Base-by-base conservation (phyloP, 2,888 invertebrate species). In the Leistus spinibarbis region DNA sequence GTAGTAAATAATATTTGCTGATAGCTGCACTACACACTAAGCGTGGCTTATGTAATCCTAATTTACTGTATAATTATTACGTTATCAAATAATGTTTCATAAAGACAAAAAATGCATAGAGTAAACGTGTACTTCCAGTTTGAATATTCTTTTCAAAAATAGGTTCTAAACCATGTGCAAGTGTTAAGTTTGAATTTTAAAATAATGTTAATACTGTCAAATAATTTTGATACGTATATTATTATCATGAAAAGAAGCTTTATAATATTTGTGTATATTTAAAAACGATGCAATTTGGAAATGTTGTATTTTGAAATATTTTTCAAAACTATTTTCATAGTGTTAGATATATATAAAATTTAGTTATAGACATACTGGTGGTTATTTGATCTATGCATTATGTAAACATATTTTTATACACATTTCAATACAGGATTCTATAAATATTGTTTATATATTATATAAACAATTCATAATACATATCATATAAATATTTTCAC, bases 401-500 rank as follows among this genome's bases (percentile, higher is more conserved):
- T 10, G 40, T 40, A 40, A 40, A 40, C 40, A 40, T 40, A 40
- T 40, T 40, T 40, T 40, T 40, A 40, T 40, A 40, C 40, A 40
- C 40, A 40, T 40, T 40, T 40, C 40, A 40, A 40, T 40, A 40
- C 40, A 40, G 40, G 40, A 40, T 40, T 40, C 40, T 40, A 2
- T 40, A 40, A 40, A 40, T 40, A 40, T 40, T 7, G 40, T 40
- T 40, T 40, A 7, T 40, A 13, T 5, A 40, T 40, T 40, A 7
- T 40, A 13, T 5, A 40, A 40, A 40, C 40, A 10, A 40, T 40
- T 40, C 40, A 40, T 40, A 40, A 5, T 40, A 40, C 40, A 7
- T 40, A 40, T 13, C 13, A 69, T 69, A 60, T 69, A 69, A 66
- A 66, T 19, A 17, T 69, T 60, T 60, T 60, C 27, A 53, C 19